Percentiles rank a stretch among this genome's conserved stretches.
Evolutionary conservation across 1,140 invertebrate species (phyloP).

Genomic region (Manduca sexta): DNA sequence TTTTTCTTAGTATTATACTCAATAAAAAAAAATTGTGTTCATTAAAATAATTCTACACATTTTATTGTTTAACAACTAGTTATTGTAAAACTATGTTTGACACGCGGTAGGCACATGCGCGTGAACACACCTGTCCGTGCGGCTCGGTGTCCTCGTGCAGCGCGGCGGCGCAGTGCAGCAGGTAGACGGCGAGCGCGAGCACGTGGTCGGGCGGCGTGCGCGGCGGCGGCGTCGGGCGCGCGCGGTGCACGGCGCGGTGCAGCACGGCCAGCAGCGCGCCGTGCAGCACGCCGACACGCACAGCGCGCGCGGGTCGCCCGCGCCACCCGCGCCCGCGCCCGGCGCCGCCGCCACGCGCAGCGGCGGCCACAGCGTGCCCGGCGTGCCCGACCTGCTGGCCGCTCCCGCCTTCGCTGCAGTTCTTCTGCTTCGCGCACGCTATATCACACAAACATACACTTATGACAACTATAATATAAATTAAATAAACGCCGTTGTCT

Average conservation of each 20-base stretch:
- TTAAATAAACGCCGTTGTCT: too few relatives aligned
- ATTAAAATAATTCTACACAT: too few relatives aligned
- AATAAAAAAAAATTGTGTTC: too few relatives aligned
- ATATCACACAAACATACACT: neutral
- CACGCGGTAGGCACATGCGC: too few relatives aligned
- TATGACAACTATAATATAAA: too few relatives aligned
- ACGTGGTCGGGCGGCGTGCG: conserved; percentile 86
- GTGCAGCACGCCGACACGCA: conserved; percentile 82
- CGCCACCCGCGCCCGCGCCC: conserved; percentile 27
- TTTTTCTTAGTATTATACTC: too few relatives aligned
- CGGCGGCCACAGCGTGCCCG: conserved; percentile 56
- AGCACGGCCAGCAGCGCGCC: conserved; percentile 88
- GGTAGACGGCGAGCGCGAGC: conserved; percentile 87
- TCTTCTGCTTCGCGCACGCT: conserved; percentile 57
- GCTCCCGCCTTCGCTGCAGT: conserved; percentile 6
- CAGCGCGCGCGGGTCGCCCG: conserved; percentile 50
- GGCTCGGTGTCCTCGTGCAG: conserved; percentile 52
- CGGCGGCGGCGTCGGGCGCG: conserved; percentile 81
- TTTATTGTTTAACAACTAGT: too few relatives aligned
- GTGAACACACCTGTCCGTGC: conserved; percentile 16
- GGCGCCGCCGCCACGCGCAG: conserved; percentile 32
- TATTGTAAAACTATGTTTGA: too few relatives aligned
- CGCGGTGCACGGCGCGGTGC: conserved; percentile 85
- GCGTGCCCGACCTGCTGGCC: conserved; percentile 3
- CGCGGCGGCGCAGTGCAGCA: conserved; percentile 81